Conservation (phyloP, 2,888 invertebrate species). For the Drosophila limbata region DNA sequence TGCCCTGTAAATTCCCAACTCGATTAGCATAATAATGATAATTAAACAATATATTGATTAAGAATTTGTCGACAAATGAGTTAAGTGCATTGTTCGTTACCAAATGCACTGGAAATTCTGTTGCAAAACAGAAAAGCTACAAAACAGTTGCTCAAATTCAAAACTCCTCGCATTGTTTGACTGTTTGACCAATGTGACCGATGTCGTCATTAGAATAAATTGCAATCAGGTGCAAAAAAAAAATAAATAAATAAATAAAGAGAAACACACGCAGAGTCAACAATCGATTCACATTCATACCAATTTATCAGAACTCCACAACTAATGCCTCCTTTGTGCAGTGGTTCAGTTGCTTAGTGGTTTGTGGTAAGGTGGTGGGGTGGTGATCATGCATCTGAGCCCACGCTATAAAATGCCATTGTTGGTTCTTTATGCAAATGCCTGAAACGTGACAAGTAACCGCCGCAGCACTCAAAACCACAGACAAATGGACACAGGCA, state of each 20-base stretch:
- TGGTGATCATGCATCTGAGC: conserved; percentile 47
- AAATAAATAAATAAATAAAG: conserved; percentile 29
- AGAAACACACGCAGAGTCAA: conserved; percentile 46
- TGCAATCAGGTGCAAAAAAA: conserved; percentile 63
- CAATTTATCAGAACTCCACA: conserved; percentile 46
- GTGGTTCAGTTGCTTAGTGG: conserved; percentile 11
- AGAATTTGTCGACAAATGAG: conserved; percentile 19
- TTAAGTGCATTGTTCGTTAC: conserved; percentile 16
- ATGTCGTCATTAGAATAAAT: conserved; percentile 56
- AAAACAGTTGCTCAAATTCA: conserved; percentile 40
- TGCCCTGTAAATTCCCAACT: conserved; percentile 12
- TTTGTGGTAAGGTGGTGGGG: conserved; percentile 21
- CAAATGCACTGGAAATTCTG: conserved; percentile 9
- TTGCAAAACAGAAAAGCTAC: conserved; percentile 16
- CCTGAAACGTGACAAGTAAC: conserved; percentile 71
- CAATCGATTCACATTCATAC: conserved; percentile 42
- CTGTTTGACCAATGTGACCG: conserved; percentile 54
- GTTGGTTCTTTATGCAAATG: conserved; percentile 68
- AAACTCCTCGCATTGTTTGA: conserved; percentile 6
- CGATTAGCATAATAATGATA: conserved; percentile 24
- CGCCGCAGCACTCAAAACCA: conserved; percentile 48
- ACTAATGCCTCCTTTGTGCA: conserved; percentile 8
- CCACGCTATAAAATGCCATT: conserved; percentile 68
- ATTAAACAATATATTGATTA: conserved; percentile 10
- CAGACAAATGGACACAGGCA: conserved; percentile 37